Percentiles rank a stretch among this genome's conserved stretches.
These are phyloP conservation scores for Grapholita molesta DNA, from an alignment of 1,140 invertebrate genomes.

Conservation along the genomic window DNA sequence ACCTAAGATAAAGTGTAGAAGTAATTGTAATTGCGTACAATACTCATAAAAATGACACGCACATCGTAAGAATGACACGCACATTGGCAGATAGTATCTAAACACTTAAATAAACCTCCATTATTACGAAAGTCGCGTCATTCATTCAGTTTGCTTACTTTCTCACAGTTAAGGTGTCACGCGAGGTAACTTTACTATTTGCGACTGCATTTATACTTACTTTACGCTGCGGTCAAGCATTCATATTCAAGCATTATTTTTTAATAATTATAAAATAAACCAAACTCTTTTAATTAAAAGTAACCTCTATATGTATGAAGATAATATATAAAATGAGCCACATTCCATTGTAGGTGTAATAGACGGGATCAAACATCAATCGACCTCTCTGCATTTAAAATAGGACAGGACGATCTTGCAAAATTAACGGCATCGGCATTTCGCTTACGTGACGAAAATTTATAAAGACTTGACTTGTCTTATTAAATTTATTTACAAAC, in stretches of 20 bases:
- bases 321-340: not conserved
- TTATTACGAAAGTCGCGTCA: slow-evolving; percentile 2
- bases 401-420: not conserved
- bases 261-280: not conserved
- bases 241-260: too few species aligned
- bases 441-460: not conserved
- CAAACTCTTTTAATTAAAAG: too few species aligned
- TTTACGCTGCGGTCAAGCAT: too few species aligned
- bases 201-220: not conserved
- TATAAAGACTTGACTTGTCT: not conserved
- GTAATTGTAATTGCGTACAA: not conserved
- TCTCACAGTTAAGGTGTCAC: not conserved
- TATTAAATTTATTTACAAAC: not conserved
- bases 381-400: not conserved
- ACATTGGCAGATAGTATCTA: not conserved
- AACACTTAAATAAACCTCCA: not conserved
- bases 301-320: not conserved
- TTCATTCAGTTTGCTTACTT: slow-evolving; percentile 13
- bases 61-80: not conserved
- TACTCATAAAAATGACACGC: not conserved
- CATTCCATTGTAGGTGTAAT: not conserved
- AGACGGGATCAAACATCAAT: not conserved
- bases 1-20: too few species aligned
- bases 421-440: not conserved
- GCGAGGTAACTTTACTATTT: not conserved